Percentiles rank a stretch among this genome's conserved stretches.
Evolutionary conservation across 2,888 invertebrate genomes (phyloP).

Genomic region (Andrena camellia): DNA sequence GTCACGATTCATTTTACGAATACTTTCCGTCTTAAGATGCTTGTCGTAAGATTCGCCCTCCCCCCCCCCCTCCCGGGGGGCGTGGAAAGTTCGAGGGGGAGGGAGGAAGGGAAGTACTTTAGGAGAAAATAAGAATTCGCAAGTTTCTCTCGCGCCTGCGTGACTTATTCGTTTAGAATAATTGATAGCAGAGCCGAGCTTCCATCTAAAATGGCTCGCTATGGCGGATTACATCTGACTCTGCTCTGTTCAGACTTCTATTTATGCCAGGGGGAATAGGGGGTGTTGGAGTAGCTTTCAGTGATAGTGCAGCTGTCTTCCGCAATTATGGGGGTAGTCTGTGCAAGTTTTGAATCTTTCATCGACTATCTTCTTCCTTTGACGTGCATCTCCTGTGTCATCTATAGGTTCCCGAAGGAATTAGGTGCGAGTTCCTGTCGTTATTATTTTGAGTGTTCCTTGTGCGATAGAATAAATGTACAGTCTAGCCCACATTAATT

Average conservation of each 20-base stretch:
- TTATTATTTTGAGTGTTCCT: too few relatives aligned
- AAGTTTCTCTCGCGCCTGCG: conserved; percentile 3
- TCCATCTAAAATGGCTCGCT: neutral
- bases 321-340: too few relatives aligned
- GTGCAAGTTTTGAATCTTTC: too few relatives aligned
- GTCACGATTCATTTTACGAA: conserved; percentile 33
- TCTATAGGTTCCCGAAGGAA: too few relatives aligned
- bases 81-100: neutral
- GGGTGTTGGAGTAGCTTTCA: neutral
- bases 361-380: neutral
- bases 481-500: neutral
- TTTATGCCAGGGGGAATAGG: too few relatives aligned
- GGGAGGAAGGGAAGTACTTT: conserved; percentile 5
- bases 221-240: conserved; percentile 15
- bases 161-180: conserved; percentile 24
- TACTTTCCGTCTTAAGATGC: conserved; percentile 35
- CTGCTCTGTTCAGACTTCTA: neutral
- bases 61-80: too few relatives aligned
- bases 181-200: neutral
- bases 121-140: conserved; percentile 8
- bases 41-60: conserved; percentile 21
- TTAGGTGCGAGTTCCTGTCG: too few relatives aligned
- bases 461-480: too few relatives aligned
- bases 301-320: too few relatives aligned
- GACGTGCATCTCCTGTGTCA: too few relatives aligned